Base-by-base conservation (phyloP, 2,797 vertebrate genomes). In the Periophthalmus magnuspinnatus region DNA sequence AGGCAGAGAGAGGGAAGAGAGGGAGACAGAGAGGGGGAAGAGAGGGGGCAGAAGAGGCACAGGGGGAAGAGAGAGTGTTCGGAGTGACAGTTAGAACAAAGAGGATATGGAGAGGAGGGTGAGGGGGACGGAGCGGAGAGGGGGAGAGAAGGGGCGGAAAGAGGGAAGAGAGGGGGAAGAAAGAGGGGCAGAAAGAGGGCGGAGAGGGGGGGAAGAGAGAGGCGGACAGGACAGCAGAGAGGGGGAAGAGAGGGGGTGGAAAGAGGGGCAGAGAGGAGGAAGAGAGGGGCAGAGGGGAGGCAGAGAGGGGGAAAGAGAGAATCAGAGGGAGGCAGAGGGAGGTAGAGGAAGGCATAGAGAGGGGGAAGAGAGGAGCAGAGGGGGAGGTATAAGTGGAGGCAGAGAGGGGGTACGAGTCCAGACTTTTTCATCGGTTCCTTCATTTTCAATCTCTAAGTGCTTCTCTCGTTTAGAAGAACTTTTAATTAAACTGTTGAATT, bases 401-500 rank as follows among this genome's bases (percentile, higher is more conserved):
- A 28, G 28, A 28, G 28, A 28, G 28, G 24, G 13, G 17, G 32
- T 2, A 36, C 9, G 59, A 5, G 38, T 61, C 19, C 21, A 38
- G 11, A n/a, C n/a, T 10, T 5, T 61, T 22, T 61, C 59, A 21
- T 21, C 38, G 59, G 34, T 22, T 62, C 36, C 7, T 60, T 38
- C n/a, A 22, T 36, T 14, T 21, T 62, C n/a, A n/a, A n/a, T n/a
- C n/a, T 21, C 13, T 9, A 36, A 36, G 58, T 61, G 19, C 6
- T 10, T 19, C 4, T 11, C 7, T n/a, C 58, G n/a, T n/a, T n/a
- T 34, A 38, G 58, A 21, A 3, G 16, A 36, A 59, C 5, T 32
- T 34, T 59, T 59, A 59, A 34, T 59, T 59, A 59, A 59, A 59
- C 32, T 19, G 17, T 17, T 59, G 32, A 34, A 13, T 38, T 61